Evolutionary conservation across 2,797 vertebrate species (phyloP), one percentile per base, ranked within the genome.

Genomic region (Limosa lapponica): DNA sequence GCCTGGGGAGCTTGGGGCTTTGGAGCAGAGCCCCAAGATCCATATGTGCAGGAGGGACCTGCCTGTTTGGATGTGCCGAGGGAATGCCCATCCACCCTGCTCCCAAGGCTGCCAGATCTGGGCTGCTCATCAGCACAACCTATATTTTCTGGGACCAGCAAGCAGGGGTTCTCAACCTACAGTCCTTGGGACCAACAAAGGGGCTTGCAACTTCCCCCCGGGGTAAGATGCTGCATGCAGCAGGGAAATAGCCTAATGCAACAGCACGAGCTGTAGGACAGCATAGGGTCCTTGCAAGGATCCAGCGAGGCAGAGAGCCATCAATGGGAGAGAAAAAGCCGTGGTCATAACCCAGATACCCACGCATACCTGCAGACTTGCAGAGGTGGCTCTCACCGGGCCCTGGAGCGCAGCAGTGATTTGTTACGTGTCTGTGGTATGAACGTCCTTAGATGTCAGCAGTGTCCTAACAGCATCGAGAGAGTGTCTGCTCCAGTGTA

Each of bases 301-400:
- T 28, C 22, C 82, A 41, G 22, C 3, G 2, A 81, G 78, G 44
- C 37, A 46, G 67, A 64, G 51, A 36, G 15, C 24, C 0, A 3
- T 16, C 0, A 3, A 15, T 27, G 15, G 32, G 66, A 54, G 39
- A 52, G 39, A 25, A 69, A 65, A 49, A 69, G 30, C 23, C 4
- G 0, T 2, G 4, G 14, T 46, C 36, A 57, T 34, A 30, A 43
- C 17, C 2, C 3, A n/a, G 36, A 30, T 28, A 16, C 16, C 32
- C 55, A 18, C 4, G 0, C 16, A 28, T 32, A 8, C 41, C 41
- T 20, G 17, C 24, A 30, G 82, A 28, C 41, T 6, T 0, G 1
- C 34, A 11, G 57, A 65, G 58, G 28, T 44, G 39, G n/a, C 44
- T 75, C 41, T 41, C 59, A 10, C 14, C 0, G 0, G 41, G 6